A percentile compares a stretch with the other conserved stretches of the same genome.
Conservation (phyloP, 1,140 invertebrate genomes). For the Tachypleus tridentatus region DNA sequence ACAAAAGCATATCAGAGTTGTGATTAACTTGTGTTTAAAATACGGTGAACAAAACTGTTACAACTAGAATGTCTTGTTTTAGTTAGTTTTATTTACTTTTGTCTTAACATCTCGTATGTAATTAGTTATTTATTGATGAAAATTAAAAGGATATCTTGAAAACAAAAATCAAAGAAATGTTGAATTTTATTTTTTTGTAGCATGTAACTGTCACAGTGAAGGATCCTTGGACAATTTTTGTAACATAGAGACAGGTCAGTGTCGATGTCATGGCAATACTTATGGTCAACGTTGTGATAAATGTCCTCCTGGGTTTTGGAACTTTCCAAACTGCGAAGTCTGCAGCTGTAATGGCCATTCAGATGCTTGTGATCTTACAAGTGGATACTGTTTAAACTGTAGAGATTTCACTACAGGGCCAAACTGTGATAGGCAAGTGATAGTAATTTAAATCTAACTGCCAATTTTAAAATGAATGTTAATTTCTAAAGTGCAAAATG, state of each 20-base stretch:
- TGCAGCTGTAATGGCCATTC: slow-evolving; percentile 97
- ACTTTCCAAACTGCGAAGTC: slow-evolving; percentile 83
- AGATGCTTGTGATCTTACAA: slow-evolving; percentile 76
- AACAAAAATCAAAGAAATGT: too few relatives aligned
- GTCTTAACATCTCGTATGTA: too few relatives aligned
- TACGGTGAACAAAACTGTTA: too few relatives aligned
- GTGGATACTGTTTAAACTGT: slow-evolving; percentile 81
- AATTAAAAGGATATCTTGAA: too few relatives aligned
- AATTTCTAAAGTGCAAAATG: too few relatives aligned
- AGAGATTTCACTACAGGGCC: slow-evolving; percentile 72
- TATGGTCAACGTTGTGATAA: slow-evolving; percentile 86
- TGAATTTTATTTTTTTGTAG: slow-evolving; percentile 36
- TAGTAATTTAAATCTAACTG: slow-evolving; percentile 2
- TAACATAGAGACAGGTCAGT: slow-evolving; percentile 79
- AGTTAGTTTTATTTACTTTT: slow-evolving; percentile 6
- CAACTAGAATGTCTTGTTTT: slow-evolving; percentile 12
- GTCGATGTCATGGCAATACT: slow-evolving; percentile 82
- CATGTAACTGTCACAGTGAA: slow-evolving; percentile 89
- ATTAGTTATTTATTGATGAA: too few relatives aligned
- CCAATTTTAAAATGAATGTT: too few relatives aligned
- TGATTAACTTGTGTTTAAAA: too few relatives aligned
- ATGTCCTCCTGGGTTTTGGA: slow-evolving; percentile 88
- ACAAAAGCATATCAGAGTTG: too few relatives aligned
- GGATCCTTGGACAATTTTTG: slow-evolving; percentile 92
- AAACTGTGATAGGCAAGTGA: slow-evolving; percentile 58